Conservation (phyloP, 2,888 invertebrate genomes). For the Aleiodes testaceus region DNA sequence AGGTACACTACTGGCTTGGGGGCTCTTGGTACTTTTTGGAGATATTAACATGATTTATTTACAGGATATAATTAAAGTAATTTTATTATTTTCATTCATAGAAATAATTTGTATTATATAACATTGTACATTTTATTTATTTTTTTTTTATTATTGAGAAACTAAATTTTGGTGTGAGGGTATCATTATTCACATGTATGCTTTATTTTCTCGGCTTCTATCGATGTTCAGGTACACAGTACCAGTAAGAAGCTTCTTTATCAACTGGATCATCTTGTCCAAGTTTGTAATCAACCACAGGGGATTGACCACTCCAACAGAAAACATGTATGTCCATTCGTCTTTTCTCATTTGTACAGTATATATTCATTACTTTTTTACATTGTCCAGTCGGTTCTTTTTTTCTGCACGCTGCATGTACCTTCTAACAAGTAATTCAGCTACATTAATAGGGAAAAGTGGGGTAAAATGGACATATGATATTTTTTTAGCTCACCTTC, state of each 20-base stretch:
- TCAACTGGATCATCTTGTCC: slow-evolving; percentile 95
- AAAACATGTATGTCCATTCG: slow-evolving; percentile 80
- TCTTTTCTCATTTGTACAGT: slow-evolving; percentile 47
- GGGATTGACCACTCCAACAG: slow-evolving; percentile 81
- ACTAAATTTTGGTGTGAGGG: slow-evolving; percentile 45
- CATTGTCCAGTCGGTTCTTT: slow-evolving; percentile 11
- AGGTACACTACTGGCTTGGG: slow-evolving; percentile 36
- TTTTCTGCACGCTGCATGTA: slow-evolving; percentile 31
- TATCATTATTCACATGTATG: slow-evolving; percentile 47
- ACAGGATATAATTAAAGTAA: slow-evolving; percentile 22
- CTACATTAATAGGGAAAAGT: no score
- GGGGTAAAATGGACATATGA: no score
- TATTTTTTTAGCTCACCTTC: no score
- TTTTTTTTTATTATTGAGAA: slow-evolving; percentile 40
- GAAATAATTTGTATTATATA: slow-evolving; percentile 11
- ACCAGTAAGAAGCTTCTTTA: slow-evolving; percentile 96
- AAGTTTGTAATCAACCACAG: slow-evolving; percentile 93
- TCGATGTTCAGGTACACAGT: slow-evolving; percentile 85
- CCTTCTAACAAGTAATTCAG: neutral
- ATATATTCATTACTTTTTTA: slow-evolving; percentile 12
- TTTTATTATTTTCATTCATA: slow-evolving; percentile 4
- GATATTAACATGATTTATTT: slow-evolving; percentile 27
- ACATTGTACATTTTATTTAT: slow-evolving; percentile 39
- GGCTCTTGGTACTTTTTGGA: slow-evolving; percentile 23
- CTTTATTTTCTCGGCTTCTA: slow-evolving; percentile 59